Conservation (phyloP, 2,113 vertebrate genomes). For the Nestor notabilis region DNA sequence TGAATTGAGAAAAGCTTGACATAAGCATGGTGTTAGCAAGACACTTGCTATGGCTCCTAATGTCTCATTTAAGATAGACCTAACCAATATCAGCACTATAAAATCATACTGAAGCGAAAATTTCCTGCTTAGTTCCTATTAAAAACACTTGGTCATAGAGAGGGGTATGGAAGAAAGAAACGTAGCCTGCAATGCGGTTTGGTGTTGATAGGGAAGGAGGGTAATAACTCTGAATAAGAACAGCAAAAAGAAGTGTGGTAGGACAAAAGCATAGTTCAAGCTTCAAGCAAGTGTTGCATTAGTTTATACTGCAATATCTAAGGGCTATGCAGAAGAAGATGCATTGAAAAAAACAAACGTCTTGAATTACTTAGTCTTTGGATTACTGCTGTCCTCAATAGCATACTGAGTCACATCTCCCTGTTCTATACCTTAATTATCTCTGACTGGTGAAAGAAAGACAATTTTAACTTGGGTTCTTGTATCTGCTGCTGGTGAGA, state of each 20-base stretch:
- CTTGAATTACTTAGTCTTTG: neutral
- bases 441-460: neutral
- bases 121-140: neutral
- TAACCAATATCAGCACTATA: neutral
- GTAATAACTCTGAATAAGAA: neutral
- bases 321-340: neutral
- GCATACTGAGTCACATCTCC: neutral
- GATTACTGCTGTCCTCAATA: neutral
- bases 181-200: neutral
- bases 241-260: neutral
- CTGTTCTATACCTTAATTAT: neutral
- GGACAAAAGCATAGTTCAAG: neutral
- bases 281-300: neutral
- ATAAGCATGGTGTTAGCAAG: neutral
- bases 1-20: neutral
- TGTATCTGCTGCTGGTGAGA: neutral
- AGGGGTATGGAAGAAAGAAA: neutral
- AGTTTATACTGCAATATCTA: neutral
- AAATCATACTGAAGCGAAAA: neutral
- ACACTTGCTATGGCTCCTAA: neutral
- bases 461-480: neutral
- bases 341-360: rapidly evolving
- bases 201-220: neutral
- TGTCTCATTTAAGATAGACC: neutral
- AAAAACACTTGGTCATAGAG: neutral